Conservation (phyloP, 2,888 invertebrate genomes). For the Phyllotreta striolata region DNA sequence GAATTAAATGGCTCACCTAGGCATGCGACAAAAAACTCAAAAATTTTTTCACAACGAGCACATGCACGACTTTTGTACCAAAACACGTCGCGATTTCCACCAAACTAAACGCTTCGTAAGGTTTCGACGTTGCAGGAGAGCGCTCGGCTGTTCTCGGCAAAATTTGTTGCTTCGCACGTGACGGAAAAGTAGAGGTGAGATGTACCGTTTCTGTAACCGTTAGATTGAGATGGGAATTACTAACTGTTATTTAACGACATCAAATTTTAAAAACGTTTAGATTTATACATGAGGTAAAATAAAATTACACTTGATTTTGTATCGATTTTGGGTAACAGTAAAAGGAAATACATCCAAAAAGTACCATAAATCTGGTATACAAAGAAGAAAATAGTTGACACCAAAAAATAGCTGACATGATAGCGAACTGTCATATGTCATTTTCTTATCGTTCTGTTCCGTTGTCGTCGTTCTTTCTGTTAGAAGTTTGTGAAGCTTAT, state of each 20-base stretch:
- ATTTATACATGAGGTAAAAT: no score
- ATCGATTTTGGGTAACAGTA: no score
- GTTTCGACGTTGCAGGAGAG: slow-evolving; percentile 36
- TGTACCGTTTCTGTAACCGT: not conserved
- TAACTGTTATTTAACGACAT: not conserved
- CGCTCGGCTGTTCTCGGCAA: slow-evolving; percentile 33
- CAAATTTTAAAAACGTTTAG: no score
- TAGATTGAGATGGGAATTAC: slow-evolving; percentile 3
- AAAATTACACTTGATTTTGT: no score
- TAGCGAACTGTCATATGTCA: no score
- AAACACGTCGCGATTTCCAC: slow-evolving; percentile 29
- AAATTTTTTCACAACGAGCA: slow-evolving; percentile 35
- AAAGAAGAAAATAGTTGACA: no score
- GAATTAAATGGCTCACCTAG: slow-evolving; percentile 37
- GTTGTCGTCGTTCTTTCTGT: no score
- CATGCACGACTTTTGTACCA: slow-evolving; percentile 32
- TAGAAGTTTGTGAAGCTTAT: no score
- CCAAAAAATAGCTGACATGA: no score
- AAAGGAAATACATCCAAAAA: no score
- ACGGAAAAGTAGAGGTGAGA: slow-evolving; percentile 17
- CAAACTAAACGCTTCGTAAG: slow-evolving; percentile 36
- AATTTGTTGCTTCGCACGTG: slow-evolving; percentile 41
- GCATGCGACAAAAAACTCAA: slow-evolving; percentile 42
- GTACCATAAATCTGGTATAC: no score
- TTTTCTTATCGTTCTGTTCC: no score